phyloP scores from a whole-genome alignment of 2,113 vertebrate genomes.

The Myotis davidii region DNA sequence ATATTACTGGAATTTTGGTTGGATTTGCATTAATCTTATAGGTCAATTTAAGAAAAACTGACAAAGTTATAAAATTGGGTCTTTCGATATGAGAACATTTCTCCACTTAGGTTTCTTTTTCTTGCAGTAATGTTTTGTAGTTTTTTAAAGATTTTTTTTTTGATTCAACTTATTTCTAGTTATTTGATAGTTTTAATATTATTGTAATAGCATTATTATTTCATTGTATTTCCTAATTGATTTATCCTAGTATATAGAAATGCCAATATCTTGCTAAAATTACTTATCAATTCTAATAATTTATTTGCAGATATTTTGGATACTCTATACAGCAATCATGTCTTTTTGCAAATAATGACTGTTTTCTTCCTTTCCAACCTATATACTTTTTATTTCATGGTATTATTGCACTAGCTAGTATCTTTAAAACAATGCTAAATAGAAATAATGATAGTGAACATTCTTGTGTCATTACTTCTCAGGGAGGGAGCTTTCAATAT shows the following conservation, averaged over 20 bases:
- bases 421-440: neutral
- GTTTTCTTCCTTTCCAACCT: neutral
- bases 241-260: constrained; percentile 1
- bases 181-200: constrained; percentile 33
- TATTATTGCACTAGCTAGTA: neutral
- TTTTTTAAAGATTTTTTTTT: neutral
- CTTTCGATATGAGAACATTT: neutral
- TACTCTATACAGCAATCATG: neutral
- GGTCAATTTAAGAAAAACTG: neutral
- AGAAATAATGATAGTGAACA: neutral
- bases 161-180: neutral
- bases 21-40: neutral
- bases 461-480: neutral
- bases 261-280: constrained; percentile 16
- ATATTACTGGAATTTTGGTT: neutral
- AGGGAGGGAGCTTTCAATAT: neutral
- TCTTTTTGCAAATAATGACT: constrained; percentile 18
- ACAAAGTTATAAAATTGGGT: neutral
- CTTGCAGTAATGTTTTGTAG: neutral
- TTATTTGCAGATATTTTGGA: neutral
- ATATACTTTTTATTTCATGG: neutral
- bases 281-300: neutral
- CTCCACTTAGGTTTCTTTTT: neutral
- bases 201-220: neutral
- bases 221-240: neutral